These are phyloP conservation scores for Rutpela maculata DNA, from an alignment of 2,888 invertebrate species.

Conservation along the genomic window DNA sequence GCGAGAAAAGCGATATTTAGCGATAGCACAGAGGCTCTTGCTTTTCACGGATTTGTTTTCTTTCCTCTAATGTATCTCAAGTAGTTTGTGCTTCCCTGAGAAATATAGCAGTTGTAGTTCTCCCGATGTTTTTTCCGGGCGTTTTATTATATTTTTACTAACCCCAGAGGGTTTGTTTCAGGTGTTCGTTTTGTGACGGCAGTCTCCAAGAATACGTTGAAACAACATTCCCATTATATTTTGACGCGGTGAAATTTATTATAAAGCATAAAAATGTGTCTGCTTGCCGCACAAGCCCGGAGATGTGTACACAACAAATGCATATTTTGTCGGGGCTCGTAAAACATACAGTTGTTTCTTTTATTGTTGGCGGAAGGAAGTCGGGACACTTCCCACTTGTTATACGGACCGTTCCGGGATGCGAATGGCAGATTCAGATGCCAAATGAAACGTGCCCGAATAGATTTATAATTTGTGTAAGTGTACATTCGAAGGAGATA, in stretches of 20 bases:
- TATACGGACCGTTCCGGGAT: too few relatives aligned
- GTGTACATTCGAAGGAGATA: too few relatives aligned
- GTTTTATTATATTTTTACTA: slow-evolving; percentile 1
- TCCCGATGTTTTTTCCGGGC: not conserved
- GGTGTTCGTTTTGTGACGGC: not conserved
- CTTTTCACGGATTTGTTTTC: not conserved
- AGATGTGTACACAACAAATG: not conserved
- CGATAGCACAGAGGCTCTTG: not conserved
- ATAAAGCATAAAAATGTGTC: not conserved
- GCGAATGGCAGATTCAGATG: too few relatives aligned
- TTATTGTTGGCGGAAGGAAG: not conserved
- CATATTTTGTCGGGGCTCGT: not conserved
- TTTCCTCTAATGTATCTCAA: not conserved
- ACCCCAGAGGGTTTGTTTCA: slow-evolving; percentile 4
- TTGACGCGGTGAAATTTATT: slow-evolving; percentile 6
- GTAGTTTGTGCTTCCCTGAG: slow-evolving; percentile 1
- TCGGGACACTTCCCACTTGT: not conserved
- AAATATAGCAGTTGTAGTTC: slow-evolving; percentile 7
- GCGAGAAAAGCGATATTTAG: not conserved
- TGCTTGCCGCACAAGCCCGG: not conserved
- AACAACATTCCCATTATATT: slow-evolving; percentile 14
- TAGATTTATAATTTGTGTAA: too few relatives aligned
- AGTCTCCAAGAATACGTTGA: not conserved
- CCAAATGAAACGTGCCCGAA: too few relatives aligned
- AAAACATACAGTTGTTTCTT: not conserved